A percentile compares a stretch with the other conserved stretches of the same genome.
These are phyloP conservation scores for Oophaga pumilio DNA, from an alignment of 2,113 vertebrate genomes.

Conservation along the genomic window DNA sequence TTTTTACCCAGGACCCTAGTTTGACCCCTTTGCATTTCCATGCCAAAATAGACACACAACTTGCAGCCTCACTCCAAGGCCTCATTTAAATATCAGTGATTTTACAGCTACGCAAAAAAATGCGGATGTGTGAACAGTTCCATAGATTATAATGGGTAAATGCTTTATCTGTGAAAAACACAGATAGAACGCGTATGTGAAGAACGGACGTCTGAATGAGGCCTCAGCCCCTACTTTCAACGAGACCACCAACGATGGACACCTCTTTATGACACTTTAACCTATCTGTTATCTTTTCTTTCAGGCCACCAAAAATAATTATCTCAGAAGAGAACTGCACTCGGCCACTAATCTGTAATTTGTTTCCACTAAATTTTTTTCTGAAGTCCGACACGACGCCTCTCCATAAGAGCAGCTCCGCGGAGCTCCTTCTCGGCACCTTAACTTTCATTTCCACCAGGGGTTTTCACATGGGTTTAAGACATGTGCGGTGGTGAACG, in stretches of 20 bases:
- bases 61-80: too few relatives aligned
- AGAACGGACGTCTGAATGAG: too few relatives aligned
- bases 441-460: conserved; percentile 14
- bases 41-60: too few relatives aligned
- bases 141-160: too few relatives aligned
- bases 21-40: too few relatives aligned
- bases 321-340: background rate
- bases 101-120: too few relatives aligned
- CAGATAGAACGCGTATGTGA: too few relatives aligned
- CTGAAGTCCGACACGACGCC: background rate
- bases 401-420: background rate
- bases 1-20: too few relatives aligned
- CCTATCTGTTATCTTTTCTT: background rate
- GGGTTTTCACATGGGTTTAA: background rate
- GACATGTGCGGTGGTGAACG: background rate
- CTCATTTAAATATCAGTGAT: too few relatives aligned
- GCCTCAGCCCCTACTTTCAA: too few relatives aligned
- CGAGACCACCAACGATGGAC: background rate
- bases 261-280: background rate
- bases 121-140: too few relatives aligned
- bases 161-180: too few relatives aligned
- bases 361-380: background rate
- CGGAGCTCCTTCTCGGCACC: conserved; percentile 1
- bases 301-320: background rate
- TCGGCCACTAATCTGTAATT: background rate